Base-by-base conservation (phyloP, 2,113 vertebrate genomes). In the Chelonoidis abingdonii region DNA sequence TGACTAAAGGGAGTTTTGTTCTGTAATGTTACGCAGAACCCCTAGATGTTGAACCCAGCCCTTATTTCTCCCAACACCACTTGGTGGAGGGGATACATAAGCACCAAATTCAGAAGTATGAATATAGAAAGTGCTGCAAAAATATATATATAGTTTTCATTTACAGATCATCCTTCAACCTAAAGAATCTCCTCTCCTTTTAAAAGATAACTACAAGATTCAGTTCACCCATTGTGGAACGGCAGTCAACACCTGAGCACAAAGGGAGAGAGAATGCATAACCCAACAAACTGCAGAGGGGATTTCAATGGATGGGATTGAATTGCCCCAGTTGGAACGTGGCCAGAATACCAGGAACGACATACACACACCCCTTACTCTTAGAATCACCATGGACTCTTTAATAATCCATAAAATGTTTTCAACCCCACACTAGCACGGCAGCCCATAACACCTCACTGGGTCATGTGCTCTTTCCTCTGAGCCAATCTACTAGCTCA, bases 401-500 rank as follows among this genome's bases (percentile, higher is more conserved):
- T 1, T 17, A 19, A 41, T 44, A 35, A 0, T 41, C 12, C 2
- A 8, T 41, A 25, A 1, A 17, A 44, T 57, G 56, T 25, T 27
- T 57, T 27, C 24, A 5, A 25, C 56, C 53, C 53, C 53, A 54
- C 91, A 89, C 27, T 27, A 19, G 31, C 0, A 2, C 7, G 56
- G 75, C 84, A 89, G 72, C 92, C 69, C 87, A 82, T 88, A 86
- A 82, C 52, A 84, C 96, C 91, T 84, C 57, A 0, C 52, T 62
- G 83, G 56, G 16, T 19, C 3, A 17, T 86, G 80, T 1, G 0
- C 4, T 52, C 76, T 41, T 41, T 41, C 41, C 41, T 41, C 41
- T 41, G 91, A 11, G 72, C 86, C 90, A 80, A 31, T 79, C 84
- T 93, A 91, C 91, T 93, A 93, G 65, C 84, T 97, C 96, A 97